These are phyloP conservation scores for Pycnomerus fuliginosus DNA, from an alignment of 2,888 invertebrate genomes.

Conservation along the genomic window DNA sequence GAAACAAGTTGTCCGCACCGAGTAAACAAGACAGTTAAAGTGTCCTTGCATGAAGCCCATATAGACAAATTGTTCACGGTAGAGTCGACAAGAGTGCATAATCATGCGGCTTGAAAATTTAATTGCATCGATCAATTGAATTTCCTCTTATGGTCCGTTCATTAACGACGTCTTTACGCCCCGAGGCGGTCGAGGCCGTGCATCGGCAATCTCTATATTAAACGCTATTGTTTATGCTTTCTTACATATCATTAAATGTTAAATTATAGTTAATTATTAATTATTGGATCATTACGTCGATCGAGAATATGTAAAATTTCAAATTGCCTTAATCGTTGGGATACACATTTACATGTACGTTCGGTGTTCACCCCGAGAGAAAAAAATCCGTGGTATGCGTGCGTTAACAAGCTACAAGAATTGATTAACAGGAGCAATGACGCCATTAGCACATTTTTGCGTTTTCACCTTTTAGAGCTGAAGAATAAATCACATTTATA, in stretches of 20 bases:
- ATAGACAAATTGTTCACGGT: constrained; percentile 36
- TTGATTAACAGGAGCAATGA: too few species aligned
- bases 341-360: too few species aligned
- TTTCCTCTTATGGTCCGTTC: constrained; percentile 32
- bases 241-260: constrained; percentile 33
- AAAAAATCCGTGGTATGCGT: too few species aligned
- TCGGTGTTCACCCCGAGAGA: too few species aligned
- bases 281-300: too few species aligned
- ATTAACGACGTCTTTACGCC: constrained; percentile 28
- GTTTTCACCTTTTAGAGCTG: too few species aligned
- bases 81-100: constrained; percentile 34
- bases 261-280: constrained; percentile 32
- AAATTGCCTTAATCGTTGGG: too few species aligned
- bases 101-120: constrained; percentile 37
- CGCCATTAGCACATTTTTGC: too few species aligned
- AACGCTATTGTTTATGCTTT: constrained; percentile 33
- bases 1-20: constrained; percentile 10
- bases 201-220: constrained; percentile 30
- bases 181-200: constrained; percentile 16
- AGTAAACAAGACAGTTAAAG: constrained; percentile 29
- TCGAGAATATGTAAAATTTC: too few species aligned
- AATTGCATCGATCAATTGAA: constrained; percentile 40
- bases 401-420: too few species aligned
- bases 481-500: too few species aligned
- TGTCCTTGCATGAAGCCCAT: constrained; percentile 32